These are phyloP conservation scores for Eilema griseolum DNA, from an alignment of 2,888 invertebrate genomes.

Conservation along the genomic window DNA sequence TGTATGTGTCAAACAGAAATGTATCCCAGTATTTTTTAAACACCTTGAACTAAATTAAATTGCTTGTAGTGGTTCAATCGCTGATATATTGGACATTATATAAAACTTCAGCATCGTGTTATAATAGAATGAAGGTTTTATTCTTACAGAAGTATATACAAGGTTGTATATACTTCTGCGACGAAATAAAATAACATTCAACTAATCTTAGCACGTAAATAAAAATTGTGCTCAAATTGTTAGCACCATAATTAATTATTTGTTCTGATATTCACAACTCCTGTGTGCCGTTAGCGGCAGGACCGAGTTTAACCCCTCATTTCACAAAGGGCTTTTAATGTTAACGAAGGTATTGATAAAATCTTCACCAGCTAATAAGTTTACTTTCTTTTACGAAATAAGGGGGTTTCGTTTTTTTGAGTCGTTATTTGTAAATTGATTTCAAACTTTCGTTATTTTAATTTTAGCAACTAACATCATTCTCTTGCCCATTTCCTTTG, in stretches of 20 bases:
- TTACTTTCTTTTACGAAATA: not conserved
- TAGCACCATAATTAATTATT: conserved; percentile 79
- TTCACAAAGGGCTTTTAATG: not conserved
- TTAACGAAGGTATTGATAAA: not conserved
- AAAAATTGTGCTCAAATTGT: conserved; percentile 72
- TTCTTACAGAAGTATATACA: not conserved
- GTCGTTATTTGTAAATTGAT: not conserved
- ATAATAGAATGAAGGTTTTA: not conserved
- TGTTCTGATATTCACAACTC: conserved; percentile 78
- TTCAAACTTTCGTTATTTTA: conserved; percentile 1
- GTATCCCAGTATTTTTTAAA: not conserved
- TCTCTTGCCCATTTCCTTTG: conserved; percentile 81
- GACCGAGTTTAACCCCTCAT: conserved; percentile 17
- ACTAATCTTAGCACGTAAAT: conserved; percentile 59
- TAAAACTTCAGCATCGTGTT: not conserved
- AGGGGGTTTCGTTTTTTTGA: not conserved
- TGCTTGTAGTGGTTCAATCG: too few relatives aligned
- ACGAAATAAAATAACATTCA: conserved; percentile 66
- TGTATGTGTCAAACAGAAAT: too few relatives aligned
- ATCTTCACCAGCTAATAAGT: not conserved
- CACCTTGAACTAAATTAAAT: not conserved
- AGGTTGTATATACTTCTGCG: too few relatives aligned
- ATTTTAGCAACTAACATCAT: conserved; percentile 68
- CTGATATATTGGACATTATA: not conserved
- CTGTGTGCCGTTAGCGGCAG: conserved; percentile 37